phyloP scores from a whole-genome alignment of 2,113 vertebrate genomes.

The Genyomyrus donnyi region DNA sequence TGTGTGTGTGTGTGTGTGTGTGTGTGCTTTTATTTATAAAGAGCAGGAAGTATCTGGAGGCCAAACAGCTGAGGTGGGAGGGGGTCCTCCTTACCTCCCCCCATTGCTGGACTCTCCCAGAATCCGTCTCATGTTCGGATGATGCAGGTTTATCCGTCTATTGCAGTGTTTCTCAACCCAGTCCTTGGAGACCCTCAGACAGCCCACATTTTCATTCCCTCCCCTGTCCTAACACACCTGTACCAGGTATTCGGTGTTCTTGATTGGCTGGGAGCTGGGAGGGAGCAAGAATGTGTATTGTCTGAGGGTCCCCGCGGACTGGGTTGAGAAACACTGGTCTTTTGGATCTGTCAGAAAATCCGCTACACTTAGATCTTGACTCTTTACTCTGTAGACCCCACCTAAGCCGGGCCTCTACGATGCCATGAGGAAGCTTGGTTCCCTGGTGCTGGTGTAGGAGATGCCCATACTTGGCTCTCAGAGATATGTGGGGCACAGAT shows the following conservation, averaged over 20 bases:
- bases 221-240: not conserved
- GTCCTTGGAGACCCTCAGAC: not conserved
- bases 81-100: not conserved
- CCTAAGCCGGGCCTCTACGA: constrained; percentile 20
- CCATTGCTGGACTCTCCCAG: not conserved
- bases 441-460: constrained; percentile 6
- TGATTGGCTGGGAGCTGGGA: not conserved
- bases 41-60: not conserved
- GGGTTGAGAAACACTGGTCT: not conserved
- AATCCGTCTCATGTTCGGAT: not conserved
- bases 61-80: not conserved
- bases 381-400: not conserved
- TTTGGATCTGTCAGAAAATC: not conserved
- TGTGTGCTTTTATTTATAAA: not conserved
- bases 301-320: not conserved
- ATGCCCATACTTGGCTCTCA: constrained; percentile 13
- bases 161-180: not conserved
- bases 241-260: not conserved
- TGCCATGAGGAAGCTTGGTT: not conserved
- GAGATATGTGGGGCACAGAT: constrained; percentile 47
- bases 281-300: not conserved
- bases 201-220: not conserved
- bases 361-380: not conserved
- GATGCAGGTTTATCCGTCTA: not conserved
- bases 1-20: no score